Percentiles rank a stretch among this genome's conserved stretches.
Conservation (phyloP, 2,113 vertebrate species). For the Sapayoa aenigma region DNA sequence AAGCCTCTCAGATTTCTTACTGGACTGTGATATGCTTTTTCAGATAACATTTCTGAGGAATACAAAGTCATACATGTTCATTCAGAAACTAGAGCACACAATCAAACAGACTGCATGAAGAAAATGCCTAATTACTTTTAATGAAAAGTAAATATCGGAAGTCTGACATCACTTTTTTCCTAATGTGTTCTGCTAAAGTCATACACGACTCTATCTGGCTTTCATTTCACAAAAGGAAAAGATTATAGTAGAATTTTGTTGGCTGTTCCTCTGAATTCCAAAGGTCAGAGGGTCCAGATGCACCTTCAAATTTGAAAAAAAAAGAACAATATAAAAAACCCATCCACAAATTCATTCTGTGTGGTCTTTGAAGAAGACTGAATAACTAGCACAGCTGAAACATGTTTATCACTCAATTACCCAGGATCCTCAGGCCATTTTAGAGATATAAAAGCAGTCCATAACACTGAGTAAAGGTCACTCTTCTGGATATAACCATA, state of each 20-base stretch:
- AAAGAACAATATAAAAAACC: neutral
- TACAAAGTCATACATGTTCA: neutral
- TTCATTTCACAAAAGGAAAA: neutral
- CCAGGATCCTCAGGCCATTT: neutral
- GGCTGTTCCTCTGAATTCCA: neutral
- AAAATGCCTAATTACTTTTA: neutral
- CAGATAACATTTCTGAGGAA: neutral
- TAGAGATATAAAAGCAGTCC: neutral
- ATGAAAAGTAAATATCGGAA: neutral
- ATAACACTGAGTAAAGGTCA: neutral
- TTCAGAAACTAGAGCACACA: neutral
- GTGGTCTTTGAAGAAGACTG: neutral
- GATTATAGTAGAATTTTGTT: neutral
- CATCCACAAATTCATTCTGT: neutral
- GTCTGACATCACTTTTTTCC: neutral
- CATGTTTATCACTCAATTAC: neutral
- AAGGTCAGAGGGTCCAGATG: neutral
- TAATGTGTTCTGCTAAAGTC: neutral
- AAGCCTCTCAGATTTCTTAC: neutral
- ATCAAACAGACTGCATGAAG: neutral
- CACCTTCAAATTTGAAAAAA: neutral
- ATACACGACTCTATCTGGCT: neutral
- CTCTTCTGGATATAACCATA: neutral
- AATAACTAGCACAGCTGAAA: neutral
- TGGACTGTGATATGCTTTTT: neutral